Base-by-base conservation (phyloP, 2,888 invertebrate species). In the Dasypolia templi region DNA sequence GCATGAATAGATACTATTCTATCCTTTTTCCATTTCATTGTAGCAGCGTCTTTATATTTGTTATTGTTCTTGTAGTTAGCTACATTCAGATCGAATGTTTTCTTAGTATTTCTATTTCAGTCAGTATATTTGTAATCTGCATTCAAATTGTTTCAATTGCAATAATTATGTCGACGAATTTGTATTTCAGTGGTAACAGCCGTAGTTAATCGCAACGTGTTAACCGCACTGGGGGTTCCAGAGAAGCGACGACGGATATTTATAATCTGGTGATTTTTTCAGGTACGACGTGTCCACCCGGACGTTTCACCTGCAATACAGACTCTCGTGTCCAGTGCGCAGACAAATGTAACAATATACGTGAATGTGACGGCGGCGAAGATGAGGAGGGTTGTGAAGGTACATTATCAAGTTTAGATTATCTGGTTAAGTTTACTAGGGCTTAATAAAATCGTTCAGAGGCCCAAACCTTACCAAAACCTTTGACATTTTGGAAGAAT, bases 301-400 rank as follows among this genome's bases (percentile, higher is more conserved):
- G 89, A 22, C 87, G 81, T 62, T 90, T 93, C 81, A 80, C 87
- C 7, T 95, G 95, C 78, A 82, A 86, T 53, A 29, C 82, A n/a
- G 89, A 87, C 14, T 92, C 92, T 6, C 76, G 77, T 11, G 82
- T 87, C 22, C 69, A 70, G 3, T 96, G 95, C 75, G 95, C 92
- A 0, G 86, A 58, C 3, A 89, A 82, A 46, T 96, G 96, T 92
- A 96, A 98, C 89, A 92, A 93, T 62, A 85, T 86, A 22, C 70
- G 65, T 6, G 97, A 97, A 87, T 97, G 97, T 90, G 93, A 95
- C 80, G 96, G 96, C 85, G 96, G 96, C 44, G 97, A 97, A 88
- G 97, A 98, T 89, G 98, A 98, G 90, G 92, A 91, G 29, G 93
- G 95, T 81, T 97, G 97, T 92, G 94, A 61, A 83, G 86, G 83